phyloP scores from a whole-genome alignment of 1,140 invertebrate species.

The Thaumatotibia leucotreta region DNA sequence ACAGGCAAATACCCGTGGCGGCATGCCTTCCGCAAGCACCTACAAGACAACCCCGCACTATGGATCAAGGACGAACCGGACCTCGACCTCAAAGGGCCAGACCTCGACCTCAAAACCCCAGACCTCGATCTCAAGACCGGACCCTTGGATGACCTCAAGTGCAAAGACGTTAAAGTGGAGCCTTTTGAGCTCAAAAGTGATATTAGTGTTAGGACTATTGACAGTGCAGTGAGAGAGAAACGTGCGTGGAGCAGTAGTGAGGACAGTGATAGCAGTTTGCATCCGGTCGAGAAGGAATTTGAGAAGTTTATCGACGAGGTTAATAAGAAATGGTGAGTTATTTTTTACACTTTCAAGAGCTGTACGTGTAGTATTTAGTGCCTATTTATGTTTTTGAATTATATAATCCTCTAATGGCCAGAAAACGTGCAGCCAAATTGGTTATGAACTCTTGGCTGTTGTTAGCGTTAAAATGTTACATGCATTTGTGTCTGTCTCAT shows the following conservation, averaged over 20 bases:
- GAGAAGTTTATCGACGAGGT: conserved; percentile 61
- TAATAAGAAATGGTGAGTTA: conserved; percentile 65
- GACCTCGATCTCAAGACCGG: conserved; percentile 46
- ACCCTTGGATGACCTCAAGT: too few species aligned
- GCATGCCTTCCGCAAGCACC: conserved; percentile 56
- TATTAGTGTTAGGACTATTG: conserved; percentile 62
- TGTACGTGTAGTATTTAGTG: too few species aligned
- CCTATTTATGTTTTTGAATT: too few species aligned
- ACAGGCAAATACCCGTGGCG: conserved; percentile 61
- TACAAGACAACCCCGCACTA: conserved; percentile 42
- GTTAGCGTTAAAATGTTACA: too few species aligned
- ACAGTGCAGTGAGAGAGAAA: conserved; percentile 44
- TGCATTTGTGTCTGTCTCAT: too few species aligned
- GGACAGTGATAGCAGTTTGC: conserved; percentile 56
- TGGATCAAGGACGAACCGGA: conserved; percentile 33
- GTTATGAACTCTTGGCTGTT: too few species aligned
- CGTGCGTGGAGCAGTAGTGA: conserved; percentile 41
- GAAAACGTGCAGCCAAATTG: too few species aligned
- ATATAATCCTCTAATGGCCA: too few species aligned
- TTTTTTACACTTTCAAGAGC: too few species aligned
- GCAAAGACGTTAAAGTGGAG: conserved; percentile 22
- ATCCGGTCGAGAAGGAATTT: conserved; percentile 61
- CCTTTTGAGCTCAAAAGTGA: conserved; percentile 37
- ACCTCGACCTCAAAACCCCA: conserved; percentile 33
- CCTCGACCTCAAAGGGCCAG: conserved; percentile 33